Evolutionary conservation across 2,888 invertebrate genomes (phyloP).

Genomic region (Ganaspis brasiliensis): DNA sequence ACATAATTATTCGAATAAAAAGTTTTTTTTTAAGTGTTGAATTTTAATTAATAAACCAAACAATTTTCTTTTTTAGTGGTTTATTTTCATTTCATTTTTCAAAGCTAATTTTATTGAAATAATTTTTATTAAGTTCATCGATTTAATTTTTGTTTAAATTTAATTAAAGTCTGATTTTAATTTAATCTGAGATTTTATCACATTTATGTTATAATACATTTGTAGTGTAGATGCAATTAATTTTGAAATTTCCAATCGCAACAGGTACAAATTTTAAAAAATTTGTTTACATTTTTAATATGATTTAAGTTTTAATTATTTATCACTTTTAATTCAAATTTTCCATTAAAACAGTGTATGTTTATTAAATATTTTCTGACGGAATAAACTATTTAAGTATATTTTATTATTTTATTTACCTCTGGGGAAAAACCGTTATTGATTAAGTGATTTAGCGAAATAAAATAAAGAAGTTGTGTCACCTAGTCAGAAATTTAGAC

Average conservation of each 20-base stretch:
- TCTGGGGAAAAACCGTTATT: not conserved
- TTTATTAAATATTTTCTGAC: no score
- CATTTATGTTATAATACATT: not conserved
- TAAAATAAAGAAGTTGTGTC: not conserved
- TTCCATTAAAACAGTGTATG: not conserved
- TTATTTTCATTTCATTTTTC: no score
- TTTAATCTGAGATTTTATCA: not conserved
- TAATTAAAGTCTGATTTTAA: no score
- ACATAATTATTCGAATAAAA: not conserved
- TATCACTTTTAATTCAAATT: not conserved
- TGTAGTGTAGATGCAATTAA: constrained; percentile 1
- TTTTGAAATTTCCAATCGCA: constrained; percentile 15
- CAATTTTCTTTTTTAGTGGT: no score
- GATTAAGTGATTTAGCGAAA: constrained; percentile 28
- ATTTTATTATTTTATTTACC: no score
- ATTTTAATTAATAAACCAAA: no score
- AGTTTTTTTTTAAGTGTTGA: not conserved
- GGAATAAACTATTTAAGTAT: no score
- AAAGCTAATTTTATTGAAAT: no score
- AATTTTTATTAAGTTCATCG: no score
- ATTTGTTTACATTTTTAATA: not conserved
- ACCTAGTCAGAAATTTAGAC: constrained; percentile 17
- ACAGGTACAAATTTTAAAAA: not conserved
- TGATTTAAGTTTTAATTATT: not conserved
- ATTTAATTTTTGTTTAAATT: no score